phyloP scores from a whole-genome alignment of 2,113 vertebrate genomes.

The Coracopsis vasa region DNA sequence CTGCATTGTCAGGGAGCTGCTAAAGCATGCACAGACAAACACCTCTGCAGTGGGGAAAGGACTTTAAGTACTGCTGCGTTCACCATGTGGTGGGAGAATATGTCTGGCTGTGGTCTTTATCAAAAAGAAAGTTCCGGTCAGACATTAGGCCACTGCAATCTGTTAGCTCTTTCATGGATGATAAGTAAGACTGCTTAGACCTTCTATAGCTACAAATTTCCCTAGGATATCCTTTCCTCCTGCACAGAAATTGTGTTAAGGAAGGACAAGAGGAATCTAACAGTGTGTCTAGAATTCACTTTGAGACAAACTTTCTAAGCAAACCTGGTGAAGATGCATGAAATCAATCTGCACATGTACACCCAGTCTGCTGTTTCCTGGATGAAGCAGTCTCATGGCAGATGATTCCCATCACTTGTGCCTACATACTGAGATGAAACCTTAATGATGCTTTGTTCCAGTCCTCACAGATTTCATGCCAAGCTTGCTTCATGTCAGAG shows the following conservation, averaged over 20 bases:
- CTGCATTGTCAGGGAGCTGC: not conserved
- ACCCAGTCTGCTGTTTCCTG: not conserved
- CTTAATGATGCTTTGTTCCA: not conserved
- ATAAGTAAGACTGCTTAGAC: not conserved
- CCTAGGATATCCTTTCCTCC: not conserved
- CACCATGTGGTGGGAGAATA: not conserved
- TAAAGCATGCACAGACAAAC: not conserved
- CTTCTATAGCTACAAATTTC: not conserved
- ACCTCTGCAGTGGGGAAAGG: not conserved
- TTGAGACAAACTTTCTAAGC: not conserved
- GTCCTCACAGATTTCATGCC: not conserved
- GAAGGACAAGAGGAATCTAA: not conserved
- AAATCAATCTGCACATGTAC: accelerated
- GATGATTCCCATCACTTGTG: not conserved
- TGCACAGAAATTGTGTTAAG: not conserved
- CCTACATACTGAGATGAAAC: not conserved
- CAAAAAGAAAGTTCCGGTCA: not conserved
- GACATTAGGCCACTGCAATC: not conserved
- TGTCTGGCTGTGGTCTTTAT: not conserved
- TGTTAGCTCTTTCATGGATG: not conserved
- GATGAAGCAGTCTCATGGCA: not conserved
- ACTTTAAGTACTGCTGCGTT: not conserved
- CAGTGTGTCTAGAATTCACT: not conserved
- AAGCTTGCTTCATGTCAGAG: accelerated
- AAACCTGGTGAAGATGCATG: not conserved